phyloP scores from a whole-genome alignment of 2,113 vertebrate genomes.

The Sciurus niger region DNA sequence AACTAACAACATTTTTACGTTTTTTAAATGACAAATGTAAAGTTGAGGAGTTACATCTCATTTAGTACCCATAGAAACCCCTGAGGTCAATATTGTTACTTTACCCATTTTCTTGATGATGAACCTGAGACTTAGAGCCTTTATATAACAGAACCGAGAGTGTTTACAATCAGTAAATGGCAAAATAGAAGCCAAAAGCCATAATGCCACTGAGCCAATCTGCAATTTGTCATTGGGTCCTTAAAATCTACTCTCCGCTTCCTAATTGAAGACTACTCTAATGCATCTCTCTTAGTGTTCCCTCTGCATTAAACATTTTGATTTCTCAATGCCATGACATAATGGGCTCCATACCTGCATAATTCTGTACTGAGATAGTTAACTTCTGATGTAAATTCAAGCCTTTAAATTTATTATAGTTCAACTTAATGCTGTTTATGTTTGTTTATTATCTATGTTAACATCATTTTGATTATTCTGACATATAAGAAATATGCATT shows the following conservation, averaged over 20 bases:
- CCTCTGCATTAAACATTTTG: neutral
- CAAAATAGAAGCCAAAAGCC: neutral
- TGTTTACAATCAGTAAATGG: neutral
- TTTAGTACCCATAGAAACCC: neutral
- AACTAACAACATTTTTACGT: neutral
- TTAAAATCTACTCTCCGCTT: neutral
- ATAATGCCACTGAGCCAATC: no score
- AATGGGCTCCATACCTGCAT: neutral
- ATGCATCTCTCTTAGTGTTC: neutral
- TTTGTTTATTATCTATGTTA: slow-evolving; percentile 4
- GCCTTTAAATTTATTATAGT: neutral
- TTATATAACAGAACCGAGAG: neutral
- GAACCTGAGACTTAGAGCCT: neutral
- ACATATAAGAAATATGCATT: neutral
- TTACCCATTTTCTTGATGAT: neutral
- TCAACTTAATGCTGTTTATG: neutral
- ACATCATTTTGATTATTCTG: neutral
- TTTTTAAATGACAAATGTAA: neutral
- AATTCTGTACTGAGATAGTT: neutral
- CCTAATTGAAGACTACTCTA: neutral
- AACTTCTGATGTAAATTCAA: neutral
- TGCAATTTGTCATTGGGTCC: neutral
- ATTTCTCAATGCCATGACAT: neutral
- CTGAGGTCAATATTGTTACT: neutral
- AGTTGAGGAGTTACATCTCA: neutral